Percentiles rank a stretch among this genome's conserved stretches.
Evolutionary conservation across 2,797 vertebrate genomes (phyloP).

Genomic region (Anableps anableps): DNA sequence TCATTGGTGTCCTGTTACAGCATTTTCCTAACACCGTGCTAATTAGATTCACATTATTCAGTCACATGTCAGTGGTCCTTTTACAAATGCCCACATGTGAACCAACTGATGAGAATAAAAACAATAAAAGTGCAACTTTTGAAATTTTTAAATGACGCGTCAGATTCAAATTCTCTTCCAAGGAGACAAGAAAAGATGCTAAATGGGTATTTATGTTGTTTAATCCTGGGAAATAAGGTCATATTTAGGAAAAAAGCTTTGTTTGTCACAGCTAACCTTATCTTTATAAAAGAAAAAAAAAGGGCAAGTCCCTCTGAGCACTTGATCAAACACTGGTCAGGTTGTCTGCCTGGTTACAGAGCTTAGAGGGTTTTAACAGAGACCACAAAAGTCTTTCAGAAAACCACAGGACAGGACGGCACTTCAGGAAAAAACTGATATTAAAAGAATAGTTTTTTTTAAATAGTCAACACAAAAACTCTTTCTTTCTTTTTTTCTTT

Average conservation of each 20-base stretch:
- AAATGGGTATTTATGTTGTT: not conserved
- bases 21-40: slow-evolving; percentile 37
- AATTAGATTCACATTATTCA: slow-evolving; percentile 57
- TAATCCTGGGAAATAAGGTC: not conserved
- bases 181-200: slow-evolving; percentile 10
- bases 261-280: not conserved
- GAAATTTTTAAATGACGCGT: slow-evolving; percentile 21
- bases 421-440: not conserved
- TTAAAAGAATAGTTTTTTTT: not conserved
- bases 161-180: slow-evolving; percentile 29
- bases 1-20: slow-evolving; percentile 71
- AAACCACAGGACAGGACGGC: slow-evolving; percentile 32
- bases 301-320: slow-evolving; percentile 58
- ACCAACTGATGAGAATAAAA: slow-evolving; percentile 1
- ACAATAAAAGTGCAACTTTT: slow-evolving; percentile 34
- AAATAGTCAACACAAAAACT: not conserved
- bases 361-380: slow-evolving; percentile 7
- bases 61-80: slow-evolving; percentile 38
- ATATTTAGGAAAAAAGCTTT: not conserved
- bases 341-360: not conserved
- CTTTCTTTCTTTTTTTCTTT: not conserved
- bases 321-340: slow-evolving; percentile 32
- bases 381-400: slow-evolving; percentile 14
- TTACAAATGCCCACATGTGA: slow-evolving; percentile 14
- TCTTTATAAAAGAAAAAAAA: slow-evolving; percentile 1